Evolutionary conservation across 2,113 vertebrate species (phyloP).

Genomic region (Nothocercus julius): DNA sequence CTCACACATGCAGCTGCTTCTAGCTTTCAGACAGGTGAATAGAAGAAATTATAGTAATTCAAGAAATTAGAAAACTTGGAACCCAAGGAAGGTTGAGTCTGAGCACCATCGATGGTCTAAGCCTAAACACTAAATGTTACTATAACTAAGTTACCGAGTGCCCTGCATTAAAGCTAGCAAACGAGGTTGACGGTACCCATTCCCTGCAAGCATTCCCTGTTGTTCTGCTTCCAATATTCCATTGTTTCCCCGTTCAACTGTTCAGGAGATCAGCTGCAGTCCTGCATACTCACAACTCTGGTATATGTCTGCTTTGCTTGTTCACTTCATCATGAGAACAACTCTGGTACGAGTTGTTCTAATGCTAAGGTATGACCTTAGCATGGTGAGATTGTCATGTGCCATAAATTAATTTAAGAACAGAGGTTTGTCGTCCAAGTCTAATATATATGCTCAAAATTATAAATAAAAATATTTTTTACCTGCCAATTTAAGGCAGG

Average conservation of each 20-base stretch:
- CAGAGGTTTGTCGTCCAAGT: neutral
- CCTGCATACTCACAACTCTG: rapidly evolving
- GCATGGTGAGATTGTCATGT: neutral
- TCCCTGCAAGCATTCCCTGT: neutral
- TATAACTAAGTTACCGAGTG: neutral
- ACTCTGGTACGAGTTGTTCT: neutral
- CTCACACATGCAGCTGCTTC: neutral
- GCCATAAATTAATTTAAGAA: neutral
- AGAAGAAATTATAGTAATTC: neutral
- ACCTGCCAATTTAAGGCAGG: no score
- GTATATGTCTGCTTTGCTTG: neutral
- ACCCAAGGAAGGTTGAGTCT: neutral
- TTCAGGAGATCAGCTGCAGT: neutral
- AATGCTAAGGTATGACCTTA: neutral
- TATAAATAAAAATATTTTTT: no score
- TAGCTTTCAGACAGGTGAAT: neutral
- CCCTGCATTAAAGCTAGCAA: neutral
- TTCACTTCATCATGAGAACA: neutral
- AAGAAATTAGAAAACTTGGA: neutral
- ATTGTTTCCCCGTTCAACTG: neutral
- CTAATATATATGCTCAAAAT: neutral
- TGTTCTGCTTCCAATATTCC: no score
- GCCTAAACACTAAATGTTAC: neutral
- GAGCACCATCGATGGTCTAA: neutral
- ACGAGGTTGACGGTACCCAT: neutral